Evolutionary conservation across 2,888 invertebrate genomes (phyloP), one percentile per base, ranked within the genome.

Genomic region (Polymixis flavicincta): DNA sequence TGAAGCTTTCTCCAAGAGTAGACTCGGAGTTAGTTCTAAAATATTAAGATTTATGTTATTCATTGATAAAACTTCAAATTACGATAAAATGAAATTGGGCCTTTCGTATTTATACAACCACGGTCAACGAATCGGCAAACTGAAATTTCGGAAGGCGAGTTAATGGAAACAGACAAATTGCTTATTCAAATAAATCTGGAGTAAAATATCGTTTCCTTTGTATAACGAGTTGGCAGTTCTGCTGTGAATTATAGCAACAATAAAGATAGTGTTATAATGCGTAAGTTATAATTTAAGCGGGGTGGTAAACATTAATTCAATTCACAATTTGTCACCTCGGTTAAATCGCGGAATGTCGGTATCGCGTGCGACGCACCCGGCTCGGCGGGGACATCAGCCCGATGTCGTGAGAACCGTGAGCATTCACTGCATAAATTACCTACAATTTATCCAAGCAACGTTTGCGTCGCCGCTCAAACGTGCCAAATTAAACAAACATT

Each of bases 301-400:
- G 90, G 89, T 90, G 89, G 92, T 92, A 90, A 93, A 93, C 94
- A 94, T 95, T 94, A 95, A 94, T 95, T 95, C 92, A 92, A 95
- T 94, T 95, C 92, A 92, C 94, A 92, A 95, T 95, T 95, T 95
- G 95, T 95, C 95, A 95, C 94, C 93, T 94, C 89, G 86, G 90
- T 89, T 92, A 92, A 92, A 93, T 93, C 93, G 93, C 88, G 83
- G 95, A 95, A 96, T 95, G 95, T 92, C 84, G 90, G 90, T 85
- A 93, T 96, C 93, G 96, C 96, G 96, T 95, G 82, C 86, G 85
- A 85, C 84, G 87, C 84, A 82, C 86, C 86, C 89, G 89, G 86
- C 87, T 82, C 86, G 89, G 85, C 88, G 88, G 85, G 89, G 90
- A 90, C 92, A 92, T 93, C 92, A 92, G 89, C 89, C 90, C 89